Evolutionary conservation across 2,113 vertebrate species (phyloP), one percentile per base, ranked within the genome.

Genomic region (Brevimyrus niger): DNA sequence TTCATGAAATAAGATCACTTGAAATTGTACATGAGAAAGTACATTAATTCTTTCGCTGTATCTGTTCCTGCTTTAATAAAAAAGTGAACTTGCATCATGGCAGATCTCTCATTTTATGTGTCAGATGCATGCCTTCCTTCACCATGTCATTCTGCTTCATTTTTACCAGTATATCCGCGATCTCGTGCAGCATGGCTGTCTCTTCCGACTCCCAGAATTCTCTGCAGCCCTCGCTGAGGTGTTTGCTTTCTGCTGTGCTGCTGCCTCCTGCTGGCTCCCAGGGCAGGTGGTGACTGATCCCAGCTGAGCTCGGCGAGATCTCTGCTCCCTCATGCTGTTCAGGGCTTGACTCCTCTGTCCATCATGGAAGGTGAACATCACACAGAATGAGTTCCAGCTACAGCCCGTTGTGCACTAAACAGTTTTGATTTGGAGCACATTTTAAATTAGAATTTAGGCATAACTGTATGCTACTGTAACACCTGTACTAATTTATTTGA

Each of bases 11-110:
- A 88, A 92, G 87, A 92, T 93, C 93, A 94, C 92, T 93, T 93
- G 92, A 92, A 91, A 91, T 91, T 95, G 93, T 94, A 92, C 88
- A 91, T 88, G 80, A 93, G 91, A 95, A 95, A 93, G 94, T 94
- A 96, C 51, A 84, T 83, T 50, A 65, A 61, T 88, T 53, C 84
- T 61, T 82, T 89, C 50, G 48, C 76, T 38, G 42, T 69, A 86
- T 88, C 53, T 87, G 44, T 42, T 73, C 55, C 87, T 53, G 46
- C 65, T 89, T 88, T 89, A 83, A 85, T 92, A 82, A 88, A 65
- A 80, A 87, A 46, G 80, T 82, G 89, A 80, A 88, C 27, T 15
- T 35, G 27, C 42, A 65, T 2, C 31, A 92, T 82, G 58, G 58
- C 1, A 73, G 83, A 9, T 89, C 15, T 65, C 83, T 61, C 46